Conservation (phyloP, 2,888 invertebrate species). For the Xanthorhoe designata region DNA sequence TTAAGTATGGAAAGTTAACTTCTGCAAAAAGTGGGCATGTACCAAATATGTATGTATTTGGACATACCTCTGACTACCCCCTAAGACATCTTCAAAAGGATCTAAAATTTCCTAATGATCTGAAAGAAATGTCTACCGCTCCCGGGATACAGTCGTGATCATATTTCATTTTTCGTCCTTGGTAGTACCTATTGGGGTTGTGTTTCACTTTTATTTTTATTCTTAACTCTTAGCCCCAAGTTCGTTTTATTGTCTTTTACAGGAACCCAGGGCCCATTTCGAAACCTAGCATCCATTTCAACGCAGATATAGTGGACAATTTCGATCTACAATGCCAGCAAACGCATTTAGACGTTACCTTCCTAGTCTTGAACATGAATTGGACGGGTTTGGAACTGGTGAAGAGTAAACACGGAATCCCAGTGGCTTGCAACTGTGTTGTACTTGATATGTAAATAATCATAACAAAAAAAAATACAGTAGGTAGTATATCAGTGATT, state of each 20-base stretch:
- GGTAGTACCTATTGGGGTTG: too few relatives aligned
- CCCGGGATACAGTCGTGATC: too few relatives aligned
- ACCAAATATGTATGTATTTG: too few relatives aligned
- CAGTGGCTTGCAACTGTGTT: constrained; percentile 9
- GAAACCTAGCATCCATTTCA: constrained; percentile 3
- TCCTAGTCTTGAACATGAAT: constrained; percentile 2
- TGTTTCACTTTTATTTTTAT: not conserved
- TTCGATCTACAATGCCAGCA: constrained; percentile 8
- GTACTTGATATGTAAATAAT: not conserved
- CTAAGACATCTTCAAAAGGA: too few relatives aligned
- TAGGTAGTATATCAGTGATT: too few relatives aligned
- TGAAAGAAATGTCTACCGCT: too few relatives aligned
- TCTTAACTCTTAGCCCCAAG: not conserved
- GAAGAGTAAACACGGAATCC: constrained; percentile 2
- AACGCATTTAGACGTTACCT: not conserved
- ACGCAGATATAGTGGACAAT: not conserved
- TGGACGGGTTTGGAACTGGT: constrained; percentile 11
- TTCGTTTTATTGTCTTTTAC: not conserved
- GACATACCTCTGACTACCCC: too few relatives aligned
- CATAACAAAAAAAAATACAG: too few relatives aligned
- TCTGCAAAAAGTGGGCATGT: too few relatives aligned
- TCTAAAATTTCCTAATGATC: too few relatives aligned
- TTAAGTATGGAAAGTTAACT: too few relatives aligned
- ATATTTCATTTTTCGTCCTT: too few relatives aligned
- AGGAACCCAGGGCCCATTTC: constrained; percentile 13